Evolutionary conservation across 2,888 invertebrate genomes (phyloP).

Genomic region (Iphiclides podalirius): DNA sequence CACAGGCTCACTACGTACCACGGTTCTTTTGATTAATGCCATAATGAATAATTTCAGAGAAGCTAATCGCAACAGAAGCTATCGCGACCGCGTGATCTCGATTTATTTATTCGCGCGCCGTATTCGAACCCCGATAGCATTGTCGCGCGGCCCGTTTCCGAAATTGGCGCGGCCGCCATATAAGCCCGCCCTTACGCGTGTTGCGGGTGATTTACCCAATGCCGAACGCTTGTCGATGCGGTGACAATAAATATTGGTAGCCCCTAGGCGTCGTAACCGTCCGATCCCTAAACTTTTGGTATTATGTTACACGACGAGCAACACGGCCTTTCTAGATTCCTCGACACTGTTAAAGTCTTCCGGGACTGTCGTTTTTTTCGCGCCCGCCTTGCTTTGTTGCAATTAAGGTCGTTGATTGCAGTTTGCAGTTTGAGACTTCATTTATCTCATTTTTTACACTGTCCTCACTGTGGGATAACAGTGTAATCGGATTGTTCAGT

Average conservation of each 20-base stretch:
- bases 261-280: conserved; percentile 22
- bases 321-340: conserved; percentile 1
- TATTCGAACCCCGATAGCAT: conserved; percentile 7
- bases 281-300: conserved; percentile 10
- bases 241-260: conserved; percentile 56
- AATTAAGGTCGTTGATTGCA: too few species aligned
- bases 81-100: conserved; percentile 9
- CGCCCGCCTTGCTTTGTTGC: too few species aligned
- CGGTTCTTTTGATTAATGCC: neutral
- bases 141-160: conserved; percentile 8
- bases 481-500: too few species aligned
- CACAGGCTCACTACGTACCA: too few species aligned
- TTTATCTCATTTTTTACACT: too few species aligned
- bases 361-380: too few species aligned
- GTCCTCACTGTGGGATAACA: too few species aligned
- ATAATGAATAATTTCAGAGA: neutral
- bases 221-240: conserved; percentile 36
- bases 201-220: conserved; percentile 44
- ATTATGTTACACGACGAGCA: conserved; percentile 11
- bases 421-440: too few species aligned
- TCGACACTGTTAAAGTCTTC: too few species aligned
- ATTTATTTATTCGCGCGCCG: conserved; percentile 15
- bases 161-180: conserved; percentile 34
- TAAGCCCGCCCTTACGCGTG: conserved; percentile 36
- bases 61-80: conserved; percentile 3